Evolutionary conservation across 2,113 vertebrate genomes (phyloP).

Genomic region (Clinocottus analis): DNA sequence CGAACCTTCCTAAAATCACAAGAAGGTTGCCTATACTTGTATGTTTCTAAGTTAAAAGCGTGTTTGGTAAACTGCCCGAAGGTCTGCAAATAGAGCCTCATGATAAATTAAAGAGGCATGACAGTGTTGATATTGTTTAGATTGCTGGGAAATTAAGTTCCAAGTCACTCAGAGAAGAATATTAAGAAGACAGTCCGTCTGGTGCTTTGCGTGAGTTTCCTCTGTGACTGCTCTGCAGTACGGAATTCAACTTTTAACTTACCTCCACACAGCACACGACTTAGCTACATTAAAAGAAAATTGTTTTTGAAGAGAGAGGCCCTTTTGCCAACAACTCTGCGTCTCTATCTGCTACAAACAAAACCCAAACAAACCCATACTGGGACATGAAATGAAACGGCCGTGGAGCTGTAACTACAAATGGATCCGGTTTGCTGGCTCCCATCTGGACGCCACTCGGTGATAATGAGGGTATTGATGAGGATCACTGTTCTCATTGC

Average conservation of each 20-base stretch:
- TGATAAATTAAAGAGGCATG: constrained; percentile 1
- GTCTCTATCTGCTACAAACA: constrained; percentile 6
- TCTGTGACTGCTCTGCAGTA: constrained; percentile 14
- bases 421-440: constrained; percentile 5
- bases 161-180: background rate
- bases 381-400: constrained; percentile 7
- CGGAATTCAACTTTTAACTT: constrained; percentile 23
- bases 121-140: background rate
- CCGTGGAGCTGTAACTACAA: constrained; percentile 1
- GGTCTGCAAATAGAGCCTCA: background rate
- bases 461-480: background rate
- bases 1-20: background rate
- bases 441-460: constrained; percentile 13
- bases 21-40: background rate
- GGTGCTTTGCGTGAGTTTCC: constrained; percentile 15
- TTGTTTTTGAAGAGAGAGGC: constrained; percentile 10
- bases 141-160: constrained; percentile 7
- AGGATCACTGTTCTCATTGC: background rate
- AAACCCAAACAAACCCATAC: background rate
- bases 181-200: background rate
- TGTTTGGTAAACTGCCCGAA: background rate
- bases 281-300: constrained; percentile 13
- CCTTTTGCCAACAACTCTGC: background rate
- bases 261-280: background rate
- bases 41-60: background rate